phyloP scores from a whole-genome alignment of 2,113 vertebrate genomes.

The Myotis brandtii region DNA sequence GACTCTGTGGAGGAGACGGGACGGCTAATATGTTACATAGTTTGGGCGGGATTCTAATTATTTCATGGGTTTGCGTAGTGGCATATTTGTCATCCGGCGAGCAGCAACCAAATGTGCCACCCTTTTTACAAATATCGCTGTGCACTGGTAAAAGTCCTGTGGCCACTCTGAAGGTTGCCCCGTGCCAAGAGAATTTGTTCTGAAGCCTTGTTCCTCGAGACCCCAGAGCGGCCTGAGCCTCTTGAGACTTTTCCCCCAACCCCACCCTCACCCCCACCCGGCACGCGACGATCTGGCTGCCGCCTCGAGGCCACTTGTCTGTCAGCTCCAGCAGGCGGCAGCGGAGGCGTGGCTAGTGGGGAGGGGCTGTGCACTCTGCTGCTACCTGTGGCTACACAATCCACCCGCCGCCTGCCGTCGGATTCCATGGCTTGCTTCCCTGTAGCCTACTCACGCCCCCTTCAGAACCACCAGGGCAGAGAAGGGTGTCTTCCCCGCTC shows the following conservation, averaged over 20 bases:
- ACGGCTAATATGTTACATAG: not conserved
- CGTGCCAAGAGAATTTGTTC: not conserved
- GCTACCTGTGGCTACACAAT: not conserved
- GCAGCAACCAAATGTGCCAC: not conserved
- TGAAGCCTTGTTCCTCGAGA: not conserved
- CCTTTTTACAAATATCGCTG: not conserved
- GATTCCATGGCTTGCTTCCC: not conserved
- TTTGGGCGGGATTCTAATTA: not conserved
- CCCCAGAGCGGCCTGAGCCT: not conserved
- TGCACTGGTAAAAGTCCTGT: not conserved
- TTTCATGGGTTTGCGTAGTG: not conserved
- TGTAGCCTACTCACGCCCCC: not conserved
- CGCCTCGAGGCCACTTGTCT: not conserved
- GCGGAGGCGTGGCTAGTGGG: not conserved
- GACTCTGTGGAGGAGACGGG: not conserved
- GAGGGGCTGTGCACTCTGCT: not conserved
- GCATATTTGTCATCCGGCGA: not conserved
- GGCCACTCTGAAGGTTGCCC: not conserved
- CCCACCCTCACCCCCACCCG: rapidly evolving
- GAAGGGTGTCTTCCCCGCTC: not conserved
- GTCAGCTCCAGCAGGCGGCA: not conserved
- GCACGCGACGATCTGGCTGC: not conserved
- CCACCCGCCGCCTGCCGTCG: rapidly evolving
- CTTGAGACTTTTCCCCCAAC: no score
- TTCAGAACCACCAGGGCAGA: not conserved